Evolutionary conservation across 2,113 vertebrate genomes (phyloP), one percentile per base, ranked within the genome.

Genomic region (Indri indri): DNA sequence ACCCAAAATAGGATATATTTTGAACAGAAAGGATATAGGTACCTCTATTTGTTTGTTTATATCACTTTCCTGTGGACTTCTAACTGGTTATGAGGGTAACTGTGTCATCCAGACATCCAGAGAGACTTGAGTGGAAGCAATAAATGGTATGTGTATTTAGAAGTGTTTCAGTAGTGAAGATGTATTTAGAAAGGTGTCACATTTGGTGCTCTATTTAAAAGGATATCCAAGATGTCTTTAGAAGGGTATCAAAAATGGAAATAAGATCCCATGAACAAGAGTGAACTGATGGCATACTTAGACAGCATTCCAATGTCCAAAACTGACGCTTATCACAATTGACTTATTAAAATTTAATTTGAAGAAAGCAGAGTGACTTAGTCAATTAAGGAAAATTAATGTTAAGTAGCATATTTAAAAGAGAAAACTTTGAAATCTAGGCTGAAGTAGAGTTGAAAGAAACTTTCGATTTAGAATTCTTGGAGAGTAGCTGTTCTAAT

Each of bases 351-450:
- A 90, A 80, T 73, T 81, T 80, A 80, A 47, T 83, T 93, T n/a
- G 13, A 63, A 93, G 74, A 95, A 88, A 95, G n/a, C 40, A 91
- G 42, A 54, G 30, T 82, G 45, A 66, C 65, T 76, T 66, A 34
- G 32, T 57, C 57, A 86, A 22, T n/a, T 95, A 74, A 95, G 45
- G 37, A 84, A 96, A 97, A 65, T 68, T 65, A 93, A 37, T 63
- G 52, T 57, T 73, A 70, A 77, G 63, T 50, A 34, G 50, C 23
- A 3, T 74, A 73, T 90, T 89, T 86, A 65, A 82, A 92, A 95
- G 88, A 63, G 16, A 87, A 14, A 37, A 76, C 54, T 90, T 84
- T 84, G 42, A 95, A 74, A 14, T 81, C 23, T 65, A 74, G 47
- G 16, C 37, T 90, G 61, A 88, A 70, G 27, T 74, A 86, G 13